A percentile compares a stretch with the other conserved stretches of the same genome.
These are phyloP conservation scores for Melanotaenia parkinsoni DNA, from an alignment of 2,797 vertebrate species.

Conservation along the genomic window DNA sequence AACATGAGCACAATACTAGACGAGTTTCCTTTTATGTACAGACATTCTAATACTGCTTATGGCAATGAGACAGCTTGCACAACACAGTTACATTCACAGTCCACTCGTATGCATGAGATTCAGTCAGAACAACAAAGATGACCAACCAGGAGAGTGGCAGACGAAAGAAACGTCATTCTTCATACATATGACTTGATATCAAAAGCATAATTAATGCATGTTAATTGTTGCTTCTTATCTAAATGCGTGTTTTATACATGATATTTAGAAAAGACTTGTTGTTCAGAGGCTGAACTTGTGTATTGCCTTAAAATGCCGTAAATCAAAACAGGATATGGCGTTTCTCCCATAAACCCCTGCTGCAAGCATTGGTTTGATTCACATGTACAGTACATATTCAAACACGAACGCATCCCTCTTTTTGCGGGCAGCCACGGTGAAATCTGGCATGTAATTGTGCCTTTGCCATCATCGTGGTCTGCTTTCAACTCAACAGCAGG, in stretches of 20 bases:
- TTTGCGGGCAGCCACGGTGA: conserved; percentile 40
- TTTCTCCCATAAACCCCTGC: conserved; percentile 71
- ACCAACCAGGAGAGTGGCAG: conserved; percentile 67
- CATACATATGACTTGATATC: conserved; percentile 65
- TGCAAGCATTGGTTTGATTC: conserved; percentile 62
- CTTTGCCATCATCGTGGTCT: conserved; percentile 51
- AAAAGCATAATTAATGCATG: conserved; percentile 73
- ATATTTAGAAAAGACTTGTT: conserved; percentile 70
- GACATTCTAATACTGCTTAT: conserved; percentile 89
- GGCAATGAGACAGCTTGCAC: conserved; percentile 82
- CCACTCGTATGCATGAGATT: conserved; percentile 77
- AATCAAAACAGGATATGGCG: conserved; percentile 74
- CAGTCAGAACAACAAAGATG: conserved; percentile 76
- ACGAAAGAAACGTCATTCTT: conserved; percentile 64
- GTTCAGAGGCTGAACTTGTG: conserved; percentile 60
- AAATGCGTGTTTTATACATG: conserved; percentile 64
- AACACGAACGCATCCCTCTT: conserved; percentile 43
- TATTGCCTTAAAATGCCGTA: conserved; percentile 76
- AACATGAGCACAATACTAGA: conserved; percentile 86
- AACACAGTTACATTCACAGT: conserved; percentile 86
- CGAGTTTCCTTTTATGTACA: conserved; percentile 85
- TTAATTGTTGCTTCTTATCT: conserved; percentile 64
- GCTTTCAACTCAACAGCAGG: conserved; percentile 52
- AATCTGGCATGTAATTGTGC: conserved; percentile 47
- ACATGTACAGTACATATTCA: conserved; percentile 55